Conservation (phyloP, 2,113 vertebrate species). For the Progne subis region DNA sequence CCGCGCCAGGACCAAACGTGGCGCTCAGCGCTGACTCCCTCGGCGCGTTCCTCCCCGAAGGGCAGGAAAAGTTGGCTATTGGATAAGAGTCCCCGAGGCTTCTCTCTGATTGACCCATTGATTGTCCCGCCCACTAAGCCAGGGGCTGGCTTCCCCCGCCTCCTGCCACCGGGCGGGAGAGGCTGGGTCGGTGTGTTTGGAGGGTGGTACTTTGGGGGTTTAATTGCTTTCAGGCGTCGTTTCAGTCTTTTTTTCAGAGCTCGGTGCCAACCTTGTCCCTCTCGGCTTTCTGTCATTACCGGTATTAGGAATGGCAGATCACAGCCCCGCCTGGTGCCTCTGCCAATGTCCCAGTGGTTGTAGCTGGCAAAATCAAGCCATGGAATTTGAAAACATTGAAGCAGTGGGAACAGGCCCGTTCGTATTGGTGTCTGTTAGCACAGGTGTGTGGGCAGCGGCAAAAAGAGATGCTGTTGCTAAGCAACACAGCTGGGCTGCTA, state of each 20-base stretch:
- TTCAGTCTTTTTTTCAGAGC: rapidly evolving
- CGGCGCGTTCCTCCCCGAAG: neutral
- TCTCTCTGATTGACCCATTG: neutral
- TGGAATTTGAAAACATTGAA: neutral
- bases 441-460: neutral
- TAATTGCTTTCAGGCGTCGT: rapidly evolving
- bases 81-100: neutral
- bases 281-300: rapidly evolving
- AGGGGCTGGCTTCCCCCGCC: rapidly evolving
- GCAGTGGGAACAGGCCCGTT: neutral
- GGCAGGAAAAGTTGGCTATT: neutral
- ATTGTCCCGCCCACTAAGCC: neutral
- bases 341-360: rapidly evolving
- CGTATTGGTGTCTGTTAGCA: neutral
- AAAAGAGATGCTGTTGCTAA: neutral
- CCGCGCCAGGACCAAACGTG: neutral
- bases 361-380: neutral
- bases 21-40: rapidly evolving
- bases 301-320: rapidly evolving
- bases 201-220: rapidly evolving
- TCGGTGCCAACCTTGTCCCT: rapidly evolving
- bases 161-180: rapidly evolving
- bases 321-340: rapidly evolving
- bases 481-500: neutral
- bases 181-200: rapidly evolving